phyloP scores from a whole-genome alignment of 2,888 invertebrate species.

The Lutraria lutraria region DNA sequence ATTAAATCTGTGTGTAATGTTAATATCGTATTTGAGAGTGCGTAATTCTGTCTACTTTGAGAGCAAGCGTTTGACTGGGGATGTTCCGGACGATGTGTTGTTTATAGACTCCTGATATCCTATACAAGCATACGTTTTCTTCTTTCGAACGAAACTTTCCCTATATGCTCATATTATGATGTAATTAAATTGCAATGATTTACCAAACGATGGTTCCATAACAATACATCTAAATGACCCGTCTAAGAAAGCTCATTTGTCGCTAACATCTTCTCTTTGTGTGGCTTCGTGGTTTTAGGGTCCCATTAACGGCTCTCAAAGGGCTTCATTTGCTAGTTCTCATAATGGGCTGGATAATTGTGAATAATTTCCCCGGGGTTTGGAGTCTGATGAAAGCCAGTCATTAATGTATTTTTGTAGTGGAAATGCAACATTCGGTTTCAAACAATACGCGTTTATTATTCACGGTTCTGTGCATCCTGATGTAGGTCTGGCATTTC shows the following conservation, averaged over 20 bases:
- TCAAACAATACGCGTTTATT: neutral
- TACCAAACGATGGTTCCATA: slow-evolving; percentile 10
- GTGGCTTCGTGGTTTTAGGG: slow-evolving; percentile 22
- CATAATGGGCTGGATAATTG: slow-evolving; percentile 18
- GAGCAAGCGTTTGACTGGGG: neutral
- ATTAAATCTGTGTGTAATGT: neutral
- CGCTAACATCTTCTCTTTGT: slow-evolving; percentile 22
- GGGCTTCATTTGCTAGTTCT: slow-evolving; percentile 11
- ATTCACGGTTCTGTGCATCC: neutral
- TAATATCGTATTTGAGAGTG: neutral
- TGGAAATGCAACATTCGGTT: neutral
- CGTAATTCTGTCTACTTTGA: neutral
- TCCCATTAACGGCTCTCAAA: slow-evolving; percentile 24
- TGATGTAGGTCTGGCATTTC: neutral
- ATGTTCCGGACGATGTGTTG: neutral
- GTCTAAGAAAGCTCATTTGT: slow-evolving; percentile 20
- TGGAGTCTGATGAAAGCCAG: neutral
- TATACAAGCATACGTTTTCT: neutral
- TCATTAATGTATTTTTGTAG: neutral
- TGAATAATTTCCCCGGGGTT: slow-evolving; percentile 26
- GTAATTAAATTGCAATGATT: slow-evolving; percentile 35
- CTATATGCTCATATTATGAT: neutral
- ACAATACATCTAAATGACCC: slow-evolving; percentile 38
- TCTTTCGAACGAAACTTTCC: neutral
- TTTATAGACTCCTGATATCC: neutral